Percentiles rank a stretch among this genome's conserved stretches.
phyloP scores from a whole-genome alignment of 2,888 invertebrate genomes.

The Apamea crenata region DNA sequence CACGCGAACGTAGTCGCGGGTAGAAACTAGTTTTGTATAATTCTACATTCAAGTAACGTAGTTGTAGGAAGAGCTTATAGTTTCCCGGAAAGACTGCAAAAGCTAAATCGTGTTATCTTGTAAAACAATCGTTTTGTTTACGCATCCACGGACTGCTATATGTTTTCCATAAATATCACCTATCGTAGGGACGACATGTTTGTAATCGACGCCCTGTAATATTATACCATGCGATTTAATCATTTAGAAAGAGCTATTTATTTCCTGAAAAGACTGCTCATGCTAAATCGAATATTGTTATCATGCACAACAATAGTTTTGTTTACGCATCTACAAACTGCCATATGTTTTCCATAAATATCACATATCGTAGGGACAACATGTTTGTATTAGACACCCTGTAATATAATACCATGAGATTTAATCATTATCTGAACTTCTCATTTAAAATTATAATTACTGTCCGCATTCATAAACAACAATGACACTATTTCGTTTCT shows the following conservation, averaged over 20 bases:
- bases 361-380: background rate
- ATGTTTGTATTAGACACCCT: constrained; percentile 43
- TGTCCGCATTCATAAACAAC: constrained; percentile 57
- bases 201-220: constrained; percentile 42
- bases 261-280: too few species aligned
- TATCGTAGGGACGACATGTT: constrained; percentile 18
- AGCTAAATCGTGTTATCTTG: constrained; percentile 1
- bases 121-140: constrained; percentile 14
- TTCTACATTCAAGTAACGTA: background rate
- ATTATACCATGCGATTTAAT: constrained; percentile 41
- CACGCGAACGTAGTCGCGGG: background rate
- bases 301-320: constrained; percentile 2
- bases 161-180: constrained; percentile 30
- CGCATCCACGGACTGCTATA: constrained; percentile 15
- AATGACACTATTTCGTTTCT: constrained; percentile 60
- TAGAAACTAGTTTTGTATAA: background rate
- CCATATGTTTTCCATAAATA: constrained; percentile 33
- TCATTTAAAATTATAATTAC: constrained; percentile 36
- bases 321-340: constrained; percentile 13
- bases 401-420: constrained; percentile 40
- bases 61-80: background rate
- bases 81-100: background rate
- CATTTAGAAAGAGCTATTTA: background rate
- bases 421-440: constrained; percentile 25
- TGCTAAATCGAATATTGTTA: too few species aligned